Base-by-base conservation (phyloP, 2,888 invertebrate genomes). In the Clostera curtula region DNA sequence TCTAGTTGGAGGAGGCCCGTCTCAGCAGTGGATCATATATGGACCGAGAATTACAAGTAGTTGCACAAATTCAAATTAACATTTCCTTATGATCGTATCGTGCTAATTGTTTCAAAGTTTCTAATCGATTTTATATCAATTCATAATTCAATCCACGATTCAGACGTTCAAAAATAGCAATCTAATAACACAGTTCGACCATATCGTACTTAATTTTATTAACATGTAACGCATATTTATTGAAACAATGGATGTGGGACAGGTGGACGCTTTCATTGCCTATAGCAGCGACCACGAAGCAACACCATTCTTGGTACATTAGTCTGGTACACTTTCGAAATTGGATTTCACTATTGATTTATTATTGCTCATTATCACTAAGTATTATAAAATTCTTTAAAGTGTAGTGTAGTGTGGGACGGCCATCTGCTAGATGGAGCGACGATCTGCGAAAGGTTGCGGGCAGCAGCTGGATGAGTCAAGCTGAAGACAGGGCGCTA, bases 161-260 rank as follows among this genome's bases (percentile, higher is more conserved):
- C 21, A 24, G 29, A 29, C 24, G 28, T 28, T 46, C 52, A 41
- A 27, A 46, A 43, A 57, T 43, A 56, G 59, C 42, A 40, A 35
- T 40, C 49, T 51, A 54, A 50, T 51, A 54, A 51, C 49, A 54
- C 43, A 45, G 46, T 54, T 49, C 45, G 47, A 41, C 56, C 49
- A 55, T 50, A 56, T 30, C 27, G 17, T 42, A 48, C 29, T 36
- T 31, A 44, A 47, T 24, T 47, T 47, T 49, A 50, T 38, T 40
- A 37, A 29, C 29, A 33, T 40, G 36, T 43, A 43, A 47, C 37
- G 50, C 49, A 55, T 56, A 56, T 49, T 40, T 40, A 48, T 35
- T 48, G 40, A 25, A 44, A 61, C 57, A 59, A 62, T 53, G 49
- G 57, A 61, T 57, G 47, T 52, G 50, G 61, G 53, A 51, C 60